Evolutionary conservation across 1,140 invertebrate genomes (phyloP), one percentile per base, ranked within the genome.

Genomic region (Listronotus bonariensis): DNA sequence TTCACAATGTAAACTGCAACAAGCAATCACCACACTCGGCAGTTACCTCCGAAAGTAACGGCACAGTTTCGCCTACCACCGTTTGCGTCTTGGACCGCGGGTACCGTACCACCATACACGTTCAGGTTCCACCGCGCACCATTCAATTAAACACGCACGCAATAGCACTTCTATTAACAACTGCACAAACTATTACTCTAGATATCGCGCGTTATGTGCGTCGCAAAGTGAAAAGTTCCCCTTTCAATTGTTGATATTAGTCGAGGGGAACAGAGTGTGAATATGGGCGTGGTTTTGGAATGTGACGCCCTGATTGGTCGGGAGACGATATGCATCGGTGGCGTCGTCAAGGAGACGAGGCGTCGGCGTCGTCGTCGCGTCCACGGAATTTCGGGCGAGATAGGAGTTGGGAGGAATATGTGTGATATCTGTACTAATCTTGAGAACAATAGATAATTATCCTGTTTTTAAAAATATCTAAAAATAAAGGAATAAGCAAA

Each of bases 191-290:
- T 48, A 48, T 20, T 48, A 48, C 45, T 48, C 45, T 48, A 48
- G 45, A 48, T 48, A 18, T 26, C 15, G 20, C 45, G 45, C 15
- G 14, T 36, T 48, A 48, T 48, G 45, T 48, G 45, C 45, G 45
- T 48, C 11, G 45, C 6, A 26, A 48, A 26, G 18, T 48, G 45
- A 48, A 48, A 48, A 48, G 45, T 48, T 48, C 45, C 45, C 45
- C 45, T 48, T 48, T 48, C 45, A 48, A 45, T 48, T 48, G 45
- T 48, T 48, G 18, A 48, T 26, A 17, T 48, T 48, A 26, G 45
- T 26, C 15, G 18, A 48, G 45, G 45, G 45, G 45, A 48, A 48
- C 45, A 5, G 45, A 48, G 45, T 48, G 45, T 48, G 45, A 48
- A 15, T 17, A 20, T 26, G 45, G 45, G 45, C 45, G 45, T 18